These are phyloP conservation scores for Marronus borbonicus DNA, from an alignment of 2,888 invertebrate genomes.

Conservation along the genomic window DNA sequence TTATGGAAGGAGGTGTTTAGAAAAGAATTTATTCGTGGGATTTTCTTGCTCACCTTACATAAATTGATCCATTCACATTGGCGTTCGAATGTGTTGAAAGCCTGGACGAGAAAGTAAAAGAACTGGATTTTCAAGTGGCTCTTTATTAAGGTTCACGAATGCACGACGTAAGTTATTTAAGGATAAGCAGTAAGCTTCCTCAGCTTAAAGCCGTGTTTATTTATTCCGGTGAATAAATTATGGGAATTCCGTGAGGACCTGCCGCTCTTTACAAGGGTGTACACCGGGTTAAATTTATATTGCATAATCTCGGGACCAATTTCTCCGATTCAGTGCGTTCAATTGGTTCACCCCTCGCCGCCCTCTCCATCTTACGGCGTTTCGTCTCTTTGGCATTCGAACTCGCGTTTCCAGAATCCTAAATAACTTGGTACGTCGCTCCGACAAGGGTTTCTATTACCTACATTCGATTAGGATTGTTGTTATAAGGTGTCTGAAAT, in stretches of 20 bases:
- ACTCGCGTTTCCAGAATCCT: background rate
- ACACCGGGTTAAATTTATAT: conserved; percentile 51
- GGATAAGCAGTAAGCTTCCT: conserved; percentile 46
- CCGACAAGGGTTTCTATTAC: conserved; percentile 3
- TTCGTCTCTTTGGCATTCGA: conserved; percentile 13
- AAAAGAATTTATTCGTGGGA: background rate
- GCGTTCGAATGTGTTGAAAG: conserved; percentile 18
- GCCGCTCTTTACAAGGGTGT: conserved; percentile 26
- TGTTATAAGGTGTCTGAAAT: background rate
- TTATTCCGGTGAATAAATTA: conserved; percentile 54
- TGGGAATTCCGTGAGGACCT: conserved; percentile 44
- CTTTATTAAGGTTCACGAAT: conserved; percentile 46
- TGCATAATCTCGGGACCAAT: conserved; percentile 51
- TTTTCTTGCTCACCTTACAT: conserved; percentile 1
- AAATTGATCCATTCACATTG: background rate
- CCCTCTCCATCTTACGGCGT: conserved; percentile 1
- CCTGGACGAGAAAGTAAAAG: background rate
- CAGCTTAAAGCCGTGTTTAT: conserved; percentile 50
- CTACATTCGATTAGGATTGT: background rate
- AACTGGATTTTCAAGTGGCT: conserved; percentile 25
- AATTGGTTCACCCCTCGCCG: conserved; percentile 41
- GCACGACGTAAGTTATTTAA: conserved; percentile 50
- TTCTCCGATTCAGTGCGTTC: conserved; percentile 49
- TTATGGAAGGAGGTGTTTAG: background rate
- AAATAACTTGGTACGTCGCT: conserved; percentile 18